Evolutionary conservation across 2,888 invertebrate species (phyloP), one percentile per base, ranked within the genome.

Genomic region (Poecilus cupreus): DNA sequence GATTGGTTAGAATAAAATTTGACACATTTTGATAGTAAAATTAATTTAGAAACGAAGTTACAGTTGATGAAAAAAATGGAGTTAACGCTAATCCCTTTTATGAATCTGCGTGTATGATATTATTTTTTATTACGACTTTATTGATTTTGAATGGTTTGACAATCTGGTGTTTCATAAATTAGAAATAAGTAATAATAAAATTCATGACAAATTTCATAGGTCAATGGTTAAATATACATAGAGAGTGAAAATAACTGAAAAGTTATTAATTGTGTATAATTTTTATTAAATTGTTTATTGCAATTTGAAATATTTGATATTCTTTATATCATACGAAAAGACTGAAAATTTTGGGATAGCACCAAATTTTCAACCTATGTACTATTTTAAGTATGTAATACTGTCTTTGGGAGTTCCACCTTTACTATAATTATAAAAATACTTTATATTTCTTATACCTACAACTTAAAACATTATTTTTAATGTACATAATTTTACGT

Each of bases 261-360:
- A 32, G 32, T 32, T 32, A 32, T 8, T 32, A 32, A 32, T 32
- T 32, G 8, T 3, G 32, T 32, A 32, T 32, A 32, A 32, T 6
- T 18, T 54, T 54, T 54, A 11, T 49, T 49, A 49, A n/a, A 49
- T 18, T 16, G 6, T 49, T 49, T 49, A 37, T 37, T n/a, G n/a
- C n/a, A n/a, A n/a, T n/a, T n/a, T n/a, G n/a, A n/a, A n/a, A n/a
- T n/a, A n/a, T 8, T 11, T 10, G 43, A 43, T 43, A 43, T 43
- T n/a, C 43, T 11, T 43, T 32, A 32, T 32, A 32, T 32, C 32
- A 32, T 32, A 32, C n/a, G 10, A 51, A 6, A 60, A 60, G 60
- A 60, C 60, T 60, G 60, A 60, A 60, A 60, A 60, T 60, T 60
- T 60, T 11, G 60, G 60, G n/a, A 57, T 26, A n/a, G 26, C 57